Evolutionary conservation across 1,140 invertebrate species (phyloP), one percentile per base, ranked within the genome.

Genomic region (Drosophila sulfurigaster): DNA sequence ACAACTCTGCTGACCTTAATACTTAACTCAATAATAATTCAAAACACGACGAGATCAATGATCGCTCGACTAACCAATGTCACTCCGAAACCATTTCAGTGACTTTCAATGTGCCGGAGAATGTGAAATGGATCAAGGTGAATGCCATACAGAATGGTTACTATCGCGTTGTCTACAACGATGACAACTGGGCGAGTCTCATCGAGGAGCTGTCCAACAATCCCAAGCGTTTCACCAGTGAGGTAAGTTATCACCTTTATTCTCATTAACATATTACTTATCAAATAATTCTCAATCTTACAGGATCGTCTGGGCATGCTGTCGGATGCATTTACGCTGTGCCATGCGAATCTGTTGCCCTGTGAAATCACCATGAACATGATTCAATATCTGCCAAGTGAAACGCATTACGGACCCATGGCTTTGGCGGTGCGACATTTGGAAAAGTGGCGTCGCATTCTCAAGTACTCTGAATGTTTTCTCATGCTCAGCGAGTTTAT

Each of bases 131-230:
- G 96, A 95, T 98, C 48, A 98, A 98, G 93, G 95, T 96, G 25
- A 98, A 98, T 93, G 94, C 96, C n/a, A 96, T 97, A 82, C 96
- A 97, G 92, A 95, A 95, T 13, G 97, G 97, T 1, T 98, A 97
- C 85, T 98, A 98, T 92, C 94, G 97, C 20, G 97, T 98, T 0
- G 96, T 96, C 66, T 98, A 98, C 92, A 96, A 97, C 32, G 94
- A 95, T 1, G 94, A 95, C 0, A 96, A 96, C 92, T 98, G 97
- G 97, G 92, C 94, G 0, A 93, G 94, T 5, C 93, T 98, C 11
- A 96, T 97, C 43, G 86, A 94, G 8, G 94, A 96, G 16, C 93
- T 98, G 3, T 92, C 94, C 35, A 94, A 92, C 0, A 95, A 97
- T 92, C 96, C 96, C 59, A 94, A 93, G 2, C 94, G 94, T 41